Evolutionary conservation across 2,797 vertebrate genomes (phyloP).

Genomic region (Bradypodion ventrale): DNA sequence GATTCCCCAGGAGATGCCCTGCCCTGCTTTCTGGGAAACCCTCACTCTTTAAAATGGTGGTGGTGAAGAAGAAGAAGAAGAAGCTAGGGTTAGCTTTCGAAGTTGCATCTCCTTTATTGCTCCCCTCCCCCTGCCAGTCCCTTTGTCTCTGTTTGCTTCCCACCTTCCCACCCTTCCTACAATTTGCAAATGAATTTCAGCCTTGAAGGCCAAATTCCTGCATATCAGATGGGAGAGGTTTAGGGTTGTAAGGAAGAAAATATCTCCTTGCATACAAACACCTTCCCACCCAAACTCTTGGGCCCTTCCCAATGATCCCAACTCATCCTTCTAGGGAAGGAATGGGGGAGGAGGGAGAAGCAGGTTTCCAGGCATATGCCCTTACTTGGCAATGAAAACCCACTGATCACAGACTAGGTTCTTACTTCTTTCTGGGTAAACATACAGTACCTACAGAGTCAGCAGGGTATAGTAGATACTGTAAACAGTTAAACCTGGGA

Average conservation of each 20-base stretch:
- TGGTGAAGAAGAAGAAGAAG: background rate
- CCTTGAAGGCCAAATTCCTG: slow-evolving; percentile 44
- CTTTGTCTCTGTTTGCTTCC: slow-evolving; percentile 26
- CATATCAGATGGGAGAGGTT: slow-evolving; percentile 23
- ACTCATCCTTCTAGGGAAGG: background rate
- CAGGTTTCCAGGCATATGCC: background rate
- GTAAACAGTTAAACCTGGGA: background rate
- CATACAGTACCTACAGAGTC: background rate
- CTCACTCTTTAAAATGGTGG: background rate
- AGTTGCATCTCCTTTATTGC: background rate
- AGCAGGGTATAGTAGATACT: background rate
- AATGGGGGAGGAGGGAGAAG: background rate
- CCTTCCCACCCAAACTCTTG: background rate
- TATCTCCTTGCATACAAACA: background rate
- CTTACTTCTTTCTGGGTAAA: background rate
- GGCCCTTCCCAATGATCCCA: background rate
- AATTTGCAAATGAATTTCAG: slow-evolving; percentile 43
- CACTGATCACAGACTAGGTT: background rate
- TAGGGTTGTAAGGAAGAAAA: slow-evolving; percentile 20
- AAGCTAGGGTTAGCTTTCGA: background rate
- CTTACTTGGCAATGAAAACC: background rate
- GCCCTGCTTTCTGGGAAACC: background rate
- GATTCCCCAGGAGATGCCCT: background rate
- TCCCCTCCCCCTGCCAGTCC: background rate
- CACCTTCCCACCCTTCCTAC: slow-evolving; percentile 24